phyloP scores from a whole-genome alignment of 2,113 vertebrate genomes.

The Bos indicus region DNA sequence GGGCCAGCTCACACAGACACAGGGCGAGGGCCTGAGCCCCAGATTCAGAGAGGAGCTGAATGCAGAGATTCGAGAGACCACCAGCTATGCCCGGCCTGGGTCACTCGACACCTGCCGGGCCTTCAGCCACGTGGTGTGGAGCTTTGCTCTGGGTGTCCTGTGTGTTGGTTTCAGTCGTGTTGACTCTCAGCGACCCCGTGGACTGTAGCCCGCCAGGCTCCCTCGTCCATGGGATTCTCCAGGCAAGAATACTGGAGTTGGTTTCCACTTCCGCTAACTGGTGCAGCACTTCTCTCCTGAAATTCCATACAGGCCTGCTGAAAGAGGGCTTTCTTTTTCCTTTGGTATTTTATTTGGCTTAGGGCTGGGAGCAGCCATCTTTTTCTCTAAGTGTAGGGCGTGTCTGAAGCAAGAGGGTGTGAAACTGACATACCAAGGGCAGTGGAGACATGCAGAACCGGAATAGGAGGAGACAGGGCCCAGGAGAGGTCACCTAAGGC shows the following conservation, averaged over 20 bases:
- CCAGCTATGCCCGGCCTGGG: neutral
- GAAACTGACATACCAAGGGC: neutral
- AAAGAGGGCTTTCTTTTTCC: neutral
- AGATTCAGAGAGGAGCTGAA: neutral
- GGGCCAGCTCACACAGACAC: neutral
- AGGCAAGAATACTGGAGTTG: neutral
- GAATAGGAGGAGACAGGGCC: neutral
- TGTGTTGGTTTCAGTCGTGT: neutral
- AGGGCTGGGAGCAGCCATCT: neutral
- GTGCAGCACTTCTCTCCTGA: neutral
- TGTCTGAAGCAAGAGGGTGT: neutral
- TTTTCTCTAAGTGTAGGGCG: neutral
- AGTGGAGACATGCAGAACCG: neutral
- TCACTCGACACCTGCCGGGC: fast-evolving
- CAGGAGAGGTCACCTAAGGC: neutral
- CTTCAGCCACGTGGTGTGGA: neutral
- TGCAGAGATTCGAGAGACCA: fast-evolving
- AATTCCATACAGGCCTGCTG: neutral
- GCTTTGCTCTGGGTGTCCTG: neutral
- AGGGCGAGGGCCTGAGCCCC: neutral
- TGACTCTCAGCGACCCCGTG: neutral
- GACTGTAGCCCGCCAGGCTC: neutral
- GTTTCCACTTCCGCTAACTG: neutral
- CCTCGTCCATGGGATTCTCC: neutral
- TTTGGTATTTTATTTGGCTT: neutral